These are phyloP conservation scores for Sanderia malayensis DNA, from an alignment of 30 jellyfish, hydroid and myxozoan species.

Conservation along the genomic window DNA sequence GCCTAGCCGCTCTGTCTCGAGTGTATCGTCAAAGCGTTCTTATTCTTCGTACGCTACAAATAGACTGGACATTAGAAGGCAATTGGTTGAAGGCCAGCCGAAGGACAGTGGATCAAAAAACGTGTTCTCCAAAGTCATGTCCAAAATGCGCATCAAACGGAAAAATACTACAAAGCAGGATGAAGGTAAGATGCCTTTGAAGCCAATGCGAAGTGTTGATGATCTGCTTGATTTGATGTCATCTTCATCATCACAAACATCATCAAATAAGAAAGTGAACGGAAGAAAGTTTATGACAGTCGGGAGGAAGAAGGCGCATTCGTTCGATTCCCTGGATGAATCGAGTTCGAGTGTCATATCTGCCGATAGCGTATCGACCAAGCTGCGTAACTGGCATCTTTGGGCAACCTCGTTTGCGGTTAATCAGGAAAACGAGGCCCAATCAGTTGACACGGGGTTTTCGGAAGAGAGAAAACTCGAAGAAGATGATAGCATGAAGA, in stretches of 20 bases:
- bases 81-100: neutral
- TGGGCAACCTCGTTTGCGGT: constrained; percentile 59
- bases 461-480: constrained; percentile 8
- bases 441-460: constrained; percentile 29
- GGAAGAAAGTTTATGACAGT: neutral
- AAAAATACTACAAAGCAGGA: constrained; percentile 2
- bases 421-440: constrained; percentile 38
- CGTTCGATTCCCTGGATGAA: constrained; percentile 50
- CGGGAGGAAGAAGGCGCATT: constrained; percentile 36
- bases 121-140: constrained; percentile 26
- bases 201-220: constrained; percentile 23
- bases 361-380: constrained; percentile 40
- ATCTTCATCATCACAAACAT: too few species aligned
- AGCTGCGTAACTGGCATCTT: constrained; percentile 46
- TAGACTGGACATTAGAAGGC: neutral
- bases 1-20: constrained; percentile 51
- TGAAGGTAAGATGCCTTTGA: constrained; percentile 5
- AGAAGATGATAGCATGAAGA: neutral
- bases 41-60: constrained; percentile 43
- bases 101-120: constrained; percentile 15
- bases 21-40: constrained; percentile 56
- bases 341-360: constrained; percentile 22
- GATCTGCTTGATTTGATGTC: constrained; percentile 45
- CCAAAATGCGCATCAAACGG: constrained; percentile 45
- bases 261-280: neutral